Base-by-base conservation (phyloP, 2,888 invertebrate genomes). In the Acanthoscelides obtectus region DNA sequence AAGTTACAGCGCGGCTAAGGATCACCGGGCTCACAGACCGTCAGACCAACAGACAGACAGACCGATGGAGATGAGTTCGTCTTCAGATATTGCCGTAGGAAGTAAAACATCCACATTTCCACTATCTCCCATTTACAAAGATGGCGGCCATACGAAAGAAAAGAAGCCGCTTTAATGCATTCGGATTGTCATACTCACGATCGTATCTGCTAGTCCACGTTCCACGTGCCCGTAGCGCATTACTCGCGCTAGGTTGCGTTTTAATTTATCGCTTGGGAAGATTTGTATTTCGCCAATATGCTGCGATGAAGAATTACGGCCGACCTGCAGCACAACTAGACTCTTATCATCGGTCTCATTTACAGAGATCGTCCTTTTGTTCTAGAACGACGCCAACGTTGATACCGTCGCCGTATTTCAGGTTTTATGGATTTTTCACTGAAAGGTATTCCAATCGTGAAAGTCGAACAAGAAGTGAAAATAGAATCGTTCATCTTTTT, bases 171-270 rank as follows among this genome's bases (percentile, higher is more conserved):
- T 80, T 80, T 80, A 80, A 79, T 80, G 79, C 78, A 77, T 79
- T 78, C 78, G 79, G 79, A 81, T 80, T 78, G 79, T 78, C 78
- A 79, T 80, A 78, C 76, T 72, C 75, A 74, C 75, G 72, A 75
- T 75, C 75, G 45, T 45, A 45, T 45, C 45, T 45, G 17, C 3
- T 25, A 25, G 76, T 75, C 77, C 80, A 79, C 81, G 79, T 77
- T 75, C 77, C 80, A 79, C 81, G 79, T 81, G 81, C 77, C 79
- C 79, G 78, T 80, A 76, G 77, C 76, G 77, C 76, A 81, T 83
- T 82, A 82, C 79, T 81, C 80, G 81, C 81, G 80, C 81, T 74
- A 81, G 81, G 82, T 83, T 82, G 81, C 81, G 80, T 82, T 82
- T 83, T 82, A 82, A 83, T 83, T 83, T 83, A 80, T 77, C 81